phyloP scores from a whole-genome alignment of 2,888 invertebrate species.

The Dryadula phaetusa region DNA sequence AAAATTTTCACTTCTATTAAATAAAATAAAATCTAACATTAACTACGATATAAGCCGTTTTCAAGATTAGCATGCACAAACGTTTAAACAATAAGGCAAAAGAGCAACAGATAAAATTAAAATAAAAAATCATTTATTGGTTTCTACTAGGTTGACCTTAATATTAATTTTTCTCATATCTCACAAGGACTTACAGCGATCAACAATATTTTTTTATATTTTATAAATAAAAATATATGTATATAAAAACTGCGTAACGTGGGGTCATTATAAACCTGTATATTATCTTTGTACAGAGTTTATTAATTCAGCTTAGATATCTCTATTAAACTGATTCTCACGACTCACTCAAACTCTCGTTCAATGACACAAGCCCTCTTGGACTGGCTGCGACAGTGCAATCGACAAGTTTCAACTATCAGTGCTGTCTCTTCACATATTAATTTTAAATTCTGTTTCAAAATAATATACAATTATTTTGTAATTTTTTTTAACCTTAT shows the following conservation, averaged over 20 bases:
- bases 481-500: neutral
- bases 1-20: neutral
- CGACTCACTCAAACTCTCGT: constrained; percentile 49
- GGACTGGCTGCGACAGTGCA: constrained; percentile 70
- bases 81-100: no score
- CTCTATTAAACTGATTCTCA: constrained; percentile 20
- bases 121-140: no score
- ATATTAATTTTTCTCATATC: no score
- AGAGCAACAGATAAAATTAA: no score
- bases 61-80: no score
- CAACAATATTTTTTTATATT: no score
- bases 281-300: neutral
- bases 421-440: constrained; percentile 69
- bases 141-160: no score
- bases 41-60: no score
- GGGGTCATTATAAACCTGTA: neutral
- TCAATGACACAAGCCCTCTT: constrained; percentile 69
- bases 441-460: constrained; percentile 35
- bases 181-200: no score
- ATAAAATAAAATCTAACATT: neutral
- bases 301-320: neutral
- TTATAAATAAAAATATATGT: no score
- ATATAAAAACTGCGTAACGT: neutral
- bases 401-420: constrained; percentile 77
- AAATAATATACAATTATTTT: no score